Percentiles rank a stretch among this genome's conserved stretches.
These are phyloP conservation scores for Trachelus troglodyta DNA, from an alignment of 2,888 invertebrate genomes.

Conservation along the genomic window DNA sequence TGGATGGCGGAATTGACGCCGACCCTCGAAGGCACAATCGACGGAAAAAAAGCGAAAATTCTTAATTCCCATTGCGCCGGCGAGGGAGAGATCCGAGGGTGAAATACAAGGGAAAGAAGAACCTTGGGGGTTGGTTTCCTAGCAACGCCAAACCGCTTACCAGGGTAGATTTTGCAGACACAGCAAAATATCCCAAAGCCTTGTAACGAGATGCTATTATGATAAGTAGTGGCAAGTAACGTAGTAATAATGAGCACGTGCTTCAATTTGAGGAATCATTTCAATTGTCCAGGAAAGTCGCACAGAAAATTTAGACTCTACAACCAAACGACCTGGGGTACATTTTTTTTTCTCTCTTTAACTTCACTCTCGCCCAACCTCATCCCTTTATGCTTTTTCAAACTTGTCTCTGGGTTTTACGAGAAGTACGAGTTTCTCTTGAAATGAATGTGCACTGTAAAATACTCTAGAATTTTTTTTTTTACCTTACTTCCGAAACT, in stretches of 20 bases:
- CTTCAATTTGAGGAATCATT: neutral
- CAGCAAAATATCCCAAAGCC: constrained; percentile 2
- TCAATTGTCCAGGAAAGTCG: neutral
- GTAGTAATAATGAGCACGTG: neutral
- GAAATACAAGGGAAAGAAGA: neutral
- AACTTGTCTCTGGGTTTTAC: too few species aligned
- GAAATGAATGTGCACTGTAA: neutral
- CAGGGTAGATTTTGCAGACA: neutral
- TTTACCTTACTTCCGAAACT: neutral
- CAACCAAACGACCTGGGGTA: neutral
- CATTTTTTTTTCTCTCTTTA: neutral
- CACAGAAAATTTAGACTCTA: neutral
- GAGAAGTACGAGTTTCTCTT: neutral
- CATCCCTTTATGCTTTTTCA: too few species aligned
- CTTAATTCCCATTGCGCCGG: neutral
- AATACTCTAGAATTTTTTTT: neutral
- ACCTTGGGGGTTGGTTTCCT: neutral
- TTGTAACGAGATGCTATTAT: constrained; percentile 7
- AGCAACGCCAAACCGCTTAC: neutral
- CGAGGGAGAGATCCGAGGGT: neutral
- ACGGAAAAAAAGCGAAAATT: neutral
- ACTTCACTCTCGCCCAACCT: neutral
- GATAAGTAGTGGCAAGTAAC: neutral
- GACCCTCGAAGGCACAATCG: neutral
- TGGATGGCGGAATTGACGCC: neutral